phyloP scores from a whole-genome alignment of 1,140 invertebrate genomes.

The Homalodisca vitripennis region DNA sequence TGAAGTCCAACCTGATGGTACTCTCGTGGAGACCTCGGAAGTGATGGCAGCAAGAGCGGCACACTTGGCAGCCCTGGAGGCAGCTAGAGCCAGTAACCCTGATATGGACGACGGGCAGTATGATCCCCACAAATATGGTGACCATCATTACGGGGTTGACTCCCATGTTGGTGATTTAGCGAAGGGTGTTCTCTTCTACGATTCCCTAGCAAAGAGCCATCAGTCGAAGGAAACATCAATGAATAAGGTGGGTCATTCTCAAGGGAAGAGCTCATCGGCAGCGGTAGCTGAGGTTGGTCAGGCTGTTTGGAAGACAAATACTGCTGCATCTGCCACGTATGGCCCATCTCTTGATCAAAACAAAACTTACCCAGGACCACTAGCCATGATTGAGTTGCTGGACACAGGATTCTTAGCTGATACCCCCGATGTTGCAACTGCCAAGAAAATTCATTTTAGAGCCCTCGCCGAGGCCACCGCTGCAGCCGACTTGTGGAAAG shows the following conservation, averaged over 20 bases:
- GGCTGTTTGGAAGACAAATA: background rate
- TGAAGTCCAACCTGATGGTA: constrained; percentile 54
- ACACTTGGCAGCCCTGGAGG: constrained; percentile 57
- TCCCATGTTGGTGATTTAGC: background rate
- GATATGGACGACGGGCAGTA: constrained; percentile 7
- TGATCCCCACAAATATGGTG: background rate
- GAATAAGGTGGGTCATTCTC: too few relatives aligned
- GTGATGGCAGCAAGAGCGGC: constrained; percentile 56
- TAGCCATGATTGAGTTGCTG: constrained; percentile 10
- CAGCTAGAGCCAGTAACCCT: constrained; percentile 47
- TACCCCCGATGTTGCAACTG: constrained; percentile 36
- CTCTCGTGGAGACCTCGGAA: constrained; percentile 57
- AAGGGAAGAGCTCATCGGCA: background rate
- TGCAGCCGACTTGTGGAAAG: background rate
- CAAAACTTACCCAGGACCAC: background rate
- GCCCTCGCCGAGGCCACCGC: background rate
- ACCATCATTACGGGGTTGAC: background rate
- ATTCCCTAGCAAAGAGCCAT: background rate
- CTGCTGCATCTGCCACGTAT: background rate
- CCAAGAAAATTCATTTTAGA: background rate
- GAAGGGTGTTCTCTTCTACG: background rate
- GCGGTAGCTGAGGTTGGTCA: background rate
- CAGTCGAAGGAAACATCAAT: too few relatives aligned
- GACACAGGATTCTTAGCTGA: constrained; percentile 55
- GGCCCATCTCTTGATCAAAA: background rate